These are phyloP conservation scores for Dendrolimus pini DNA, from an alignment of 2,888 invertebrate genomes.

Conservation along the genomic window DNA sequence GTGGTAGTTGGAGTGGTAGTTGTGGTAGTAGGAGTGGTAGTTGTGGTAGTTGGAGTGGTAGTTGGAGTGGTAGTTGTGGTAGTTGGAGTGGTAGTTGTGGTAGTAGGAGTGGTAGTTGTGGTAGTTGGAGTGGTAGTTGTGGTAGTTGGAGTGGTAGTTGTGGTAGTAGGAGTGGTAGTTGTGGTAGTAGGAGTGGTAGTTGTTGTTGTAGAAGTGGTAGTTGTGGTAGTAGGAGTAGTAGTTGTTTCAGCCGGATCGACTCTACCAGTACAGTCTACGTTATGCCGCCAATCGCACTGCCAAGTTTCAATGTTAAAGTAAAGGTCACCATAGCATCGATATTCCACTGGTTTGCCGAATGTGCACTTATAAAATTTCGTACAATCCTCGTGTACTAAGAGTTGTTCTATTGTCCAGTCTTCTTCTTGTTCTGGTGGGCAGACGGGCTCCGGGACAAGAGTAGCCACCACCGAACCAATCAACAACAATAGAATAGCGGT, in stretches of 20 bases:
- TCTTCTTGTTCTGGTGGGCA: conserved; percentile 46
- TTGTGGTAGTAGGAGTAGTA: conserved; percentile 4
- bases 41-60: conserved; percentile 6
- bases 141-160: conserved; percentile 2
- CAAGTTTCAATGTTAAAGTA: conserved; percentile 71
- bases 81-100: conserved; percentile 9
- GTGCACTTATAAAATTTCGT: conserved; percentile 81
- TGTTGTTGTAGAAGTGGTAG: conserved; percentile 3
- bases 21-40: conserved; percentile 10
- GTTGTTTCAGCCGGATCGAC: conserved; percentile 28
- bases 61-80: conserved; percentile 10
- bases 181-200: conserved; percentile 5
- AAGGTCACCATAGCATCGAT: conserved; percentile 72
- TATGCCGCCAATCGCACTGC: conserved; percentile 78
- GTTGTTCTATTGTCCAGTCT: conserved; percentile 57
- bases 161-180: conserved; percentile 3
- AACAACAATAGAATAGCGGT: conserved; percentile 3
- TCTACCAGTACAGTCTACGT: conserved; percentile 76
- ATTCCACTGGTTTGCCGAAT: conserved; percentile 76
- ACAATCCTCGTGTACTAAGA: conserved; percentile 75
- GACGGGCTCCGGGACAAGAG: conserved; percentile 23
- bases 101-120: conserved; percentile 10
- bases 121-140: conserved; percentile 7
- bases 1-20: conserved; percentile 10
- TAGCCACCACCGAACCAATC: conserved; percentile 18